Conservation (phyloP, 1,140 invertebrate species). For the Planococcus citri region DNA sequence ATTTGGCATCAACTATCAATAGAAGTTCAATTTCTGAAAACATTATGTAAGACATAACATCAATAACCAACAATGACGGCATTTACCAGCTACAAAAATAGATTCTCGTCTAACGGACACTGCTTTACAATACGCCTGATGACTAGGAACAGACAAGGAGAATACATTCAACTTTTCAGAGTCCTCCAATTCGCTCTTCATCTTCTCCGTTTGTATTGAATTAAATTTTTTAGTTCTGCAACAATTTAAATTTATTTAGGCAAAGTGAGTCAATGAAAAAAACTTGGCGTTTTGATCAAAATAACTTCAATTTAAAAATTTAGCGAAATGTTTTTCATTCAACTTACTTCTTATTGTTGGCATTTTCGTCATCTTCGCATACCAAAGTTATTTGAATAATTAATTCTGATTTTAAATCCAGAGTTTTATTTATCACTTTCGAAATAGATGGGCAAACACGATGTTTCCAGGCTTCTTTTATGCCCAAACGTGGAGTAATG, state of each 20-base stretch:
- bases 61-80: no score
- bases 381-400: slow-evolving; percentile 1
- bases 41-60: no score
- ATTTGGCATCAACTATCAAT: no score
- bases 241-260: no score
- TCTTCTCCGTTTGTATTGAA: no score
- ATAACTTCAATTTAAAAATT: no score
- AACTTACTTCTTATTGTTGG: neutral
- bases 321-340: neutral
- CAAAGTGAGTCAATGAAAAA: no score
- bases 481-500: neutral
- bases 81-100: neutral
- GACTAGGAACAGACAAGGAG: neutral
- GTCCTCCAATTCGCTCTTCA: no score
- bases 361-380: neutral
- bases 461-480: neutral
- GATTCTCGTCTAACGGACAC: neutral
- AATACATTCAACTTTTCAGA: neutral
- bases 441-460: neutral
- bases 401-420: neutral
- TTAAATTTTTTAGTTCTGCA: no score
- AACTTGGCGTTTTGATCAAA: no score
- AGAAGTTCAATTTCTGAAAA: no score
- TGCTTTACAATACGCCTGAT: neutral
- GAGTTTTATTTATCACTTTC: neutral